These are phyloP conservation scores for Notospermus geniculatus DNA, from an alignment of 1,140 invertebrate genomes.

Conservation along the genomic window DNA sequence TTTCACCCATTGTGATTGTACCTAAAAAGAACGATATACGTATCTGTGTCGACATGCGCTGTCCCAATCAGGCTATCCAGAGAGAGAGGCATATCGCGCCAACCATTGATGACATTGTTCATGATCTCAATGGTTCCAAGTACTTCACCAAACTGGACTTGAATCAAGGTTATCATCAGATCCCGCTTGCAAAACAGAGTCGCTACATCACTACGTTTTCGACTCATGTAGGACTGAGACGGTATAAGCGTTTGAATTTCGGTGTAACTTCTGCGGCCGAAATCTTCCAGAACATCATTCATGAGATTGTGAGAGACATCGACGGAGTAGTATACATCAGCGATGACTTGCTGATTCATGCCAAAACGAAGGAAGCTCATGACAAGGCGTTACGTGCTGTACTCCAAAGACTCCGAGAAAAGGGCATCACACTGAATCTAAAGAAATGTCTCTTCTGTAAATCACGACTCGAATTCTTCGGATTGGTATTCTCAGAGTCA, in stretches of 20 bases:
- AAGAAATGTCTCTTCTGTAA: background rate
- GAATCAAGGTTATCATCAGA: constrained; percentile 26
- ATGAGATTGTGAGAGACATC: background rate
- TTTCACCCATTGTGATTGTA: constrained; percentile 28
- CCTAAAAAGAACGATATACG: constrained; percentile 27
- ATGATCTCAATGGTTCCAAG: constrained; percentile 24
- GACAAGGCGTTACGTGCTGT: background rate
- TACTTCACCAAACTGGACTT: constrained; percentile 28
- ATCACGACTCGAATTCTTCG: constrained; percentile 10
- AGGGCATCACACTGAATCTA: background rate
- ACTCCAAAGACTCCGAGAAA: background rate
- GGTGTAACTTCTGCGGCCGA: constrained; percentile 11
- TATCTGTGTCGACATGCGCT: constrained; percentile 31
- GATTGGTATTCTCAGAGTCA: no score
- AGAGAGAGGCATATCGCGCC: constrained; percentile 25
- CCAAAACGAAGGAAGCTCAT: background rate
- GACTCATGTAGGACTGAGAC: background rate
- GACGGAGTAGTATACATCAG: background rate
- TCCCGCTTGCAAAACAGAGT: constrained; percentile 17
- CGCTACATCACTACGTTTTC: constrained; percentile 23
- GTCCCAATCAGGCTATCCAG: constrained; percentile 21
- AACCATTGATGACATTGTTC: constrained; percentile 26
- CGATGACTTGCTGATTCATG: constrained; percentile 5
- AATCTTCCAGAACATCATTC: constrained; percentile 13
- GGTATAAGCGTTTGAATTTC: constrained; percentile 19